Evolutionary conservation across 2,797 vertebrate genomes (phyloP).

Genomic region (Leuciscus waleckii): DNA sequence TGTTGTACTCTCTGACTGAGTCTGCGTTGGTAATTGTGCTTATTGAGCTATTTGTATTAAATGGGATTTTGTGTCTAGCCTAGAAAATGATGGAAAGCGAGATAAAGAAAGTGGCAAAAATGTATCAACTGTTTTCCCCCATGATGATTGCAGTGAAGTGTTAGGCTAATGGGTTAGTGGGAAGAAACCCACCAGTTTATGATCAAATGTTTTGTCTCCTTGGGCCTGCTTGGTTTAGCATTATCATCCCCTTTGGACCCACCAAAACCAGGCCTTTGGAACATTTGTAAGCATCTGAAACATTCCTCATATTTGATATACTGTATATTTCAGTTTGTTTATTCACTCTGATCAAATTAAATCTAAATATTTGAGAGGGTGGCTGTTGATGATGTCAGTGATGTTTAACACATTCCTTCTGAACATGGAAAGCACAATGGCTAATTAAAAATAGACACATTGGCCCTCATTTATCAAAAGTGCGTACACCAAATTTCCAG

Average conservation of each 20-base stretch:
- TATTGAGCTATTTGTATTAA: slow-evolving; percentile 41
- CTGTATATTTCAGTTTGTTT: slow-evolving; percentile 65
- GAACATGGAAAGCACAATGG: slow-evolving; percentile 67
- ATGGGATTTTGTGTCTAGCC: slow-evolving; percentile 27
- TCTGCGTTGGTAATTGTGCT: slow-evolving; percentile 18
- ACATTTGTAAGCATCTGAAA: slow-evolving; percentile 72
- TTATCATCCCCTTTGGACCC: slow-evolving; percentile 4
- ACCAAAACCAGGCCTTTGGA: background rate
- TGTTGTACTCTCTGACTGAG: slow-evolving; percentile 25
- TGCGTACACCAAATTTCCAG: too few species aligned
- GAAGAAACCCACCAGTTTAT: slow-evolving; percentile 24
- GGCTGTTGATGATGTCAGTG: slow-evolving; percentile 60
- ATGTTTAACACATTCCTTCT: slow-evolving; percentile 70
- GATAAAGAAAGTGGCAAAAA: slow-evolving; percentile 27
- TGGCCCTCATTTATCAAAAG: too few species aligned
- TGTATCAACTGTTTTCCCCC: background rate
- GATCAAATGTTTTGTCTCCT: slow-evolving; percentile 16
- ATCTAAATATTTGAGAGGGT: slow-evolving; percentile 77
- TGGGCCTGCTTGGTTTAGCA: slow-evolving; percentile 20
- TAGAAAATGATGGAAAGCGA: slow-evolving; percentile 1
- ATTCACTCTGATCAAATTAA: slow-evolving; percentile 66
- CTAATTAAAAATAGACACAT: slow-evolving; percentile 63
- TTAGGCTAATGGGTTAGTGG: slow-evolving; percentile 29
- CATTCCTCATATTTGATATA: slow-evolving; percentile 78
- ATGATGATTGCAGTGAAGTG: background rate